Evolutionary conservation across 2,113 vertebrate genomes (phyloP).

Genomic region (Sakesphorus luctuosus): DNA sequence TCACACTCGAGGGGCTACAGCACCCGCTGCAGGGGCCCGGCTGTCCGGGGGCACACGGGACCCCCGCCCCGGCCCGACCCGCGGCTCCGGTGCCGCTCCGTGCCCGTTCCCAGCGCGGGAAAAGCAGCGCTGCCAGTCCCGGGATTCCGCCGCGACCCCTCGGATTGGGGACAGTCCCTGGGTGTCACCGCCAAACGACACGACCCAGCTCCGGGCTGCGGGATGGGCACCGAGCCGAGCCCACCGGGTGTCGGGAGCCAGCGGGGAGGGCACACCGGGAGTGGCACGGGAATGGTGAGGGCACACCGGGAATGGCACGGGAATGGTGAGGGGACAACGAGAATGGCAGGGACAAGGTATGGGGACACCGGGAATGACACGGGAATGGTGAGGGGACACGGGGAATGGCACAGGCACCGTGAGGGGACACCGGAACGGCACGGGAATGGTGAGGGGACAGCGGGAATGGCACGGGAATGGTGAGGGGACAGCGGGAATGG

Average conservation of each 20-base stretch:
- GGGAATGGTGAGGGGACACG: not conserved
- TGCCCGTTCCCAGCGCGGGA: not conserved
- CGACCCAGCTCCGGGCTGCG: not conserved
- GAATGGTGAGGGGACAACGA: too few relatives aligned
- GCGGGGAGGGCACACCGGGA: not conserved
- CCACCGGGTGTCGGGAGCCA: not conserved
- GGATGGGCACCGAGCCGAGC: not conserved
- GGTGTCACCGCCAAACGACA: not conserved
- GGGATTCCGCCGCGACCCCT: not conserved
- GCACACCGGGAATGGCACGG: not conserved
- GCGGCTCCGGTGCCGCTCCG: not conserved
- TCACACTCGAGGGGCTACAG: not conserved
- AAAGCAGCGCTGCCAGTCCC: not conserved
- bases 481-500: too few relatives aligned
- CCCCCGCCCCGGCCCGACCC: not conserved
- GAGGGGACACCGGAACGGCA: not conserved
- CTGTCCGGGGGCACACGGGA: not conserved
- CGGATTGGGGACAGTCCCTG: too few relatives aligned
- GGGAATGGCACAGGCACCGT: too few relatives aligned
- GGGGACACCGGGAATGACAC: not conserved
- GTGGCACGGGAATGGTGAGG: not conserved
- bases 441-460: not conserved
- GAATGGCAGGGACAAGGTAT: too few relatives aligned
- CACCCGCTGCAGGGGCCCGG: fast-evolving
- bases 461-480: too few relatives aligned